Percentiles rank a stretch among this genome's conserved stretches.
These are phyloP conservation scores for Xiphorhynchus erythropygius DNA, from an alignment of 2,797 vertebrate species.

Conservation along the genomic window DNA sequence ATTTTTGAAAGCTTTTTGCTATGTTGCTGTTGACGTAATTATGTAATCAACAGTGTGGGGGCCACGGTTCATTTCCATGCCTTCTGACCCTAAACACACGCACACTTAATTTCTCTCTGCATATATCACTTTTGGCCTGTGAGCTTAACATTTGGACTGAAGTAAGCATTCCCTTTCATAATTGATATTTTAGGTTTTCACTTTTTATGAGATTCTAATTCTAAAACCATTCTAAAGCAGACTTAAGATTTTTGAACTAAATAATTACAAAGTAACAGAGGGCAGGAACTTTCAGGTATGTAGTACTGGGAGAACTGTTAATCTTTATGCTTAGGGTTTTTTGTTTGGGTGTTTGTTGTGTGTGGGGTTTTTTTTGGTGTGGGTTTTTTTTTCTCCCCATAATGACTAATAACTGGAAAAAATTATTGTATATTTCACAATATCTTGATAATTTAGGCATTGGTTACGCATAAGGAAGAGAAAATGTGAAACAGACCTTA, in stretches of 20 bases:
- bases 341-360: neutral
- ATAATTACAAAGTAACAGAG: neutral
- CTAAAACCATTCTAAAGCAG: neutral
- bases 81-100: neutral
- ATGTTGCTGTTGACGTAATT: neutral
- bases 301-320: neutral
- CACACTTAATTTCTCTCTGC: neutral
- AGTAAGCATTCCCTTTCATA: neutral
- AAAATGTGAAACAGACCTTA: neutral
- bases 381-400: accelerated
- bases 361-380: neutral
- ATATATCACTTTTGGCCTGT: neutral
- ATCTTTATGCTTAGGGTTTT: neutral
- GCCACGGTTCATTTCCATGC: neutral
- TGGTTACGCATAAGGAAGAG: neutral
- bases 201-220: neutral
- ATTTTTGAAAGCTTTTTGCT: neutral
- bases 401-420: neutral
- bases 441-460: neutral
- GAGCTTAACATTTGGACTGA: neutral
- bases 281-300: neutral
- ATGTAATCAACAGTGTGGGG: neutral
- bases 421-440: neutral
- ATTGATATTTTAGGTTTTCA: neutral
- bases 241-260: neutral